phyloP scores from a whole-genome alignment of 2,888 invertebrate genomes.

The Leptopilina syphax region DNA sequence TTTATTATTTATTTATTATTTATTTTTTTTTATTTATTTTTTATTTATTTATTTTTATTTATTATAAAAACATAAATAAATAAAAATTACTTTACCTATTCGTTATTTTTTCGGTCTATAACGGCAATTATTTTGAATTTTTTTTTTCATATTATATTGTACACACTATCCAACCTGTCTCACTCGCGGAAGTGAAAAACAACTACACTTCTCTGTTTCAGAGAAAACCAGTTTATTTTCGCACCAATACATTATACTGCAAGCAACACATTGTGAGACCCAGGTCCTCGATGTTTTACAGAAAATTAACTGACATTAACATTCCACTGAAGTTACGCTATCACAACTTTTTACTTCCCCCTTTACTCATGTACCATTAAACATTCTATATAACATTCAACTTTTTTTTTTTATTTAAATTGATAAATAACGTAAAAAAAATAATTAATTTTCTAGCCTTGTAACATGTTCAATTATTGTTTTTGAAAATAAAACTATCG shows the following conservation, averaged over 20 bases:
- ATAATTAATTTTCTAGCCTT: too few relatives aligned
- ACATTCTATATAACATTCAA: not conserved
- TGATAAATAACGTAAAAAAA: too few relatives aligned
- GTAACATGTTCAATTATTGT: too few relatives aligned
- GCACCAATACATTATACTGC: conserved; percentile 52
- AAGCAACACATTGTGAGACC: conserved; percentile 57
- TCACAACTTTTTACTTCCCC: conserved; percentile 60
- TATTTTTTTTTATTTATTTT: too few relatives aligned
- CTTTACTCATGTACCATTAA: conserved; percentile 42
- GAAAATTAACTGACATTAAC: conserved; percentile 71
- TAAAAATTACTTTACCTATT: not conserved
- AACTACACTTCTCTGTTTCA: conserved; percentile 9
- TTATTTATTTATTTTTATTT: too few relatives aligned
- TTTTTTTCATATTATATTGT: too few relatives aligned
- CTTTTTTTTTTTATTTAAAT: too few relatives aligned
- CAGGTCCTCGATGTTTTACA: conserved; percentile 58
- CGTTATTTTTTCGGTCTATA: too few relatives aligned
- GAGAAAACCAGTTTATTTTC: conserved; percentile 19
- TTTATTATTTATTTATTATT: too few relatives aligned
- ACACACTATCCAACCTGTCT: not conserved
- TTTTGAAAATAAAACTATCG: too few relatives aligned
- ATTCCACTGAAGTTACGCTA: conserved; percentile 62
- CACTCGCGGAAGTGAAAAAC: not conserved
- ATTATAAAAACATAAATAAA: not conserved
- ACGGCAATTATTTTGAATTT: too few relatives aligned